phyloP scores from a whole-genome alignment of 1,140 invertebrate genomes.

The Kradibia gibbosae region DNA sequence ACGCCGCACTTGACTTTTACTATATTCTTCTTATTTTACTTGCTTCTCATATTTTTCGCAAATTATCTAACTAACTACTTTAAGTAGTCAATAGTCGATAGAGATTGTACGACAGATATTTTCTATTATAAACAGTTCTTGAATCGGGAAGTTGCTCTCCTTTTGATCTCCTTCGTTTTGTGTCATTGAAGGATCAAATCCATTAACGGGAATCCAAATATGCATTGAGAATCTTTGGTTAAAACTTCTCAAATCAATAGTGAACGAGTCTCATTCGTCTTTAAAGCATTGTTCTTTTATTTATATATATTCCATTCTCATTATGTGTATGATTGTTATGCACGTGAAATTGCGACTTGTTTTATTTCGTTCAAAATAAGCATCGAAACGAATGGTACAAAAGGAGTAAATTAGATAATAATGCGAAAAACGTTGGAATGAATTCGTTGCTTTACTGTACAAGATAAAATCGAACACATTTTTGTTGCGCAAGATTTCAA shows the following conservation, averaged over 20 bases:
- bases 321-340: not conserved
- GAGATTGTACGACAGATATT: slow-evolving; percentile 58
- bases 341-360: not conserved
- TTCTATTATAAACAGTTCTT: slow-evolving; percentile 54
- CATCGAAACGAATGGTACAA: slow-evolving; percentile 27
- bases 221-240: not conserved
- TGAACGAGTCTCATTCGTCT: slow-evolving; percentile 12
- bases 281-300: slow-evolving; percentile 1
- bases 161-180: slow-evolving; percentile 46
- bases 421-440: slow-evolving; percentile 39
- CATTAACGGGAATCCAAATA: slow-evolving; percentile 41
- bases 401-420: slow-evolving; percentile 38
- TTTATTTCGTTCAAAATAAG: not conserved
- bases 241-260: slow-evolving; percentile 20
- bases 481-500: slow-evolving; percentile 34
- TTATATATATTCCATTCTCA: slow-evolving; percentile 18
- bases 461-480: slow-evolving; percentile 50
- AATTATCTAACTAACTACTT: slow-evolving; percentile 56
- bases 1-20: slow-evolving; percentile 49
- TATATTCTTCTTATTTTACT: slow-evolving; percentile 36
- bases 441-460: slow-evolving; percentile 46
- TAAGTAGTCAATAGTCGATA: slow-evolving; percentile 56
- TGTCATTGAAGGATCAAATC: slow-evolving; percentile 45
- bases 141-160: slow-evolving; percentile 49
- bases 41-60: slow-evolving; percentile 51